These are phyloP conservation scores for Falcunculus frontatus DNA, from an alignment of 2,113 vertebrate species.

Conservation along the genomic window DNA sequence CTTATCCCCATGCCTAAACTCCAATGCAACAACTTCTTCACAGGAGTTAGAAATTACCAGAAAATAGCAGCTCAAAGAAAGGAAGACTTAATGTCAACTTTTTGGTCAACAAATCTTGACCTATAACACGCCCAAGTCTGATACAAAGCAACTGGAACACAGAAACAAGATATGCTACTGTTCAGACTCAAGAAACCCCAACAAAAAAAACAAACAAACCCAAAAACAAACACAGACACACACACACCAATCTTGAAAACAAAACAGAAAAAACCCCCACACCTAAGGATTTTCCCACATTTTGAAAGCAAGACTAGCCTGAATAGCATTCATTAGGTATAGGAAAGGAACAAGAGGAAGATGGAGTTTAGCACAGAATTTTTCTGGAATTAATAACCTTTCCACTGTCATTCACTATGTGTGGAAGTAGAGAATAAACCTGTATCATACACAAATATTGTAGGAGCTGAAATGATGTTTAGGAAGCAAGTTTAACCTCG, in stretches of 20 bases:
- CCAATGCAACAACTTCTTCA: background rate
- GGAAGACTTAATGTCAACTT: background rate
- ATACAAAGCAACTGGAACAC: background rate
- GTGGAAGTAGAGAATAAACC: background rate
- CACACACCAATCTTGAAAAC: background rate
- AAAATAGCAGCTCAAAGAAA: background rate
- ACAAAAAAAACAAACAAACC: background rate
- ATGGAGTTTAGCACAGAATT: background rate
- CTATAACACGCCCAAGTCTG: background rate
- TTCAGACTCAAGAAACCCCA: background rate
- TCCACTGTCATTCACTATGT: background rate
- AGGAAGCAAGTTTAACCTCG: background rate
- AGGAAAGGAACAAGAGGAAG: background rate
- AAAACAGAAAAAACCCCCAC: background rate
- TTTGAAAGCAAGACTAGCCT: background rate
- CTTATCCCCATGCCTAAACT: constrained; percentile 1
- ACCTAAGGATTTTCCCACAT: background rate
- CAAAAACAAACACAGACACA: no score
- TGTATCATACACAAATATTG: background rate
- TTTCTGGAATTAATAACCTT: background rate
- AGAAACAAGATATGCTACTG: background rate
- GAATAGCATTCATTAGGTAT: background rate
- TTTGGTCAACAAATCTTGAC: background rate
- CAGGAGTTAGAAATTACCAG: background rate
- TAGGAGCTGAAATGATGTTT: background rate